Evolutionary conservation across 1,140 invertebrate genomes (phyloP).

Genomic region (Bombus turneri): DNA sequence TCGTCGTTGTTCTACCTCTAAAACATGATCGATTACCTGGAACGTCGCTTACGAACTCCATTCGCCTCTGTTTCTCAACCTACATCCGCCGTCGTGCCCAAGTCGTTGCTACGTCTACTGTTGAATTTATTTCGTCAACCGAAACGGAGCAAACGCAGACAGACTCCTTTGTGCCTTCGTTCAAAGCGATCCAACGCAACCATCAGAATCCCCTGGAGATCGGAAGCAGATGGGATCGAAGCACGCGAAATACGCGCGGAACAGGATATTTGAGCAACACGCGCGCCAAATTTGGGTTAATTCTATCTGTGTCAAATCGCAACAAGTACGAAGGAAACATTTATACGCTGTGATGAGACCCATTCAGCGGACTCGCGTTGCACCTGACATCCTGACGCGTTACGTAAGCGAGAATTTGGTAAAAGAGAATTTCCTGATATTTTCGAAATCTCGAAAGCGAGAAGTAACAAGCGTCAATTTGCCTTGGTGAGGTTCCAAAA

Average conservation of each 20-base stretch:
- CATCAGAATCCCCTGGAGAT: background rate
- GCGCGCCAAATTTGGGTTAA: too few relatives aligned
- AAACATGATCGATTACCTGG: background rate
- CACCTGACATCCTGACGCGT: too few relatives aligned
- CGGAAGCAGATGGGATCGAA: background rate
- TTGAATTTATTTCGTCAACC: background rate
- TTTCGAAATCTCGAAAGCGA: background rate
- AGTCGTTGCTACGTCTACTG: background rate
- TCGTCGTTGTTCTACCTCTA: background rate
- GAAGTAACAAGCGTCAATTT: background rate
- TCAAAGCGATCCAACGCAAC: background rate
- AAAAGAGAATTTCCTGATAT: background rate
- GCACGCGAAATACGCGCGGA: background rate
- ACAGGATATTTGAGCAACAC: background rate
- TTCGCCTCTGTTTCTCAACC: background rate
- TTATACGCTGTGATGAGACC: too few relatives aligned
- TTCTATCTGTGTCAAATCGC: too few relatives aligned
- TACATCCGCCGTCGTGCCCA: background rate
- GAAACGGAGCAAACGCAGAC: too few relatives aligned
- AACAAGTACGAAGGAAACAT: too few relatives aligned
- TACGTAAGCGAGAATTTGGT: too few relatives aligned
- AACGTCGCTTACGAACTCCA: background rate
- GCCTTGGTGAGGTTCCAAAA: background rate
- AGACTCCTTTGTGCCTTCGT: background rate
- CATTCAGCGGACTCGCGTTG: too few relatives aligned